Evolutionary conservation across 2,888 invertebrate species (phyloP).

Genomic region (Drosophila anceps): DNA sequence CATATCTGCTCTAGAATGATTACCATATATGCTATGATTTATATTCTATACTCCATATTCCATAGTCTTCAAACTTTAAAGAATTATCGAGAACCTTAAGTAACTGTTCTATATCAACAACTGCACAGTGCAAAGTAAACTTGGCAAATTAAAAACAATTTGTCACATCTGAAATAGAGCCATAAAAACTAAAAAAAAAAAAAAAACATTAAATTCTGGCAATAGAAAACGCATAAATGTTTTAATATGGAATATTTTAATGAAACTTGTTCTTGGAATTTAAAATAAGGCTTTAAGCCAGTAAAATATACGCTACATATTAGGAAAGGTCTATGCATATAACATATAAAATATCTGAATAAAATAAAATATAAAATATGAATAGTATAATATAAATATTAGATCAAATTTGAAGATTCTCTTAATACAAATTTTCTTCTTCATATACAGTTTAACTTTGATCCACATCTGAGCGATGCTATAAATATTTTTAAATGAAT

Average conservation of each 20-base stretch:
- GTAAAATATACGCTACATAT: neutral
- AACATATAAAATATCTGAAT: too few relatives aligned
- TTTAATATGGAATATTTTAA: conserved; percentile 5
- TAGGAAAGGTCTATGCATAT: neutral
- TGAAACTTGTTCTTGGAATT: conserved; percentile 1
- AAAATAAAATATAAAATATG: too few relatives aligned
- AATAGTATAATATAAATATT: too few relatives aligned
- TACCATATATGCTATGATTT: too few relatives aligned
- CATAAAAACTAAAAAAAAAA: neutral
- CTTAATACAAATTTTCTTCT: too few relatives aligned
- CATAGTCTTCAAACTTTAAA: neutral
- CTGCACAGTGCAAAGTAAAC: neutral
- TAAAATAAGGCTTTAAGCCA: neutral
- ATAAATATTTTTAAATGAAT: too few relatives aligned
- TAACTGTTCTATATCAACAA: neutral
- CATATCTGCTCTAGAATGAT: too few relatives aligned
- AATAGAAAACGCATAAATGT: neutral
- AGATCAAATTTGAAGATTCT: too few relatives aligned
- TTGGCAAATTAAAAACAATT: conserved; percentile 6
- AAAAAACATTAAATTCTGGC: neutral
- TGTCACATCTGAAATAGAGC: conserved; percentile 6
- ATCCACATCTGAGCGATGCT: too few relatives aligned
- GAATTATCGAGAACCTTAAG: neutral
- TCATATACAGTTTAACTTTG: too few relatives aligned
- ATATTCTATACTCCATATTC: neutral